Conservation (phyloP, 2,113 vertebrate species). For the Myocastor coypus region DNA sequence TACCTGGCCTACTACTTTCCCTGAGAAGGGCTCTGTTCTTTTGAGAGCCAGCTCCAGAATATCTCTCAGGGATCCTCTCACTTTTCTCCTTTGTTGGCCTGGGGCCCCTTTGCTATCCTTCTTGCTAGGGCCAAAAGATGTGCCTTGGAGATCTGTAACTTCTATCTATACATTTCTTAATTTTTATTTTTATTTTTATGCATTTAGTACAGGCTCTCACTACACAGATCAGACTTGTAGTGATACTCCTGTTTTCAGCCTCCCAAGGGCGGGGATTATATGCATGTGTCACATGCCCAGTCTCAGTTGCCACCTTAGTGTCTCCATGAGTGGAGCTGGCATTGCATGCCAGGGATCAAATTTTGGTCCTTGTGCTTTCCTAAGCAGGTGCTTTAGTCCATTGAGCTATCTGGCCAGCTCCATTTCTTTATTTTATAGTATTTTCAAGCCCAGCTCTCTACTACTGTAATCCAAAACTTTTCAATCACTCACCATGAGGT, state of each 20-base stretch:
- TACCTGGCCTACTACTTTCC: constrained; percentile 30
- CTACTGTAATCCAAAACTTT: background rate
- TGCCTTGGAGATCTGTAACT: background rate
- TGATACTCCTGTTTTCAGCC: too few species aligned
- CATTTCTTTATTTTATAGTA: constrained; percentile 19
- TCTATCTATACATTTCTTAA: background rate
- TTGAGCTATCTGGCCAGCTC: too few species aligned
- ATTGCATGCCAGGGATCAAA: too few species aligned
- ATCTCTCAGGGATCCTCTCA: background rate
- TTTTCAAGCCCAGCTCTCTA: background rate
- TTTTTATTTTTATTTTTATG: too few species aligned
- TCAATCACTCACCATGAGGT: background rate
- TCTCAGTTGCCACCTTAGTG: too few species aligned
- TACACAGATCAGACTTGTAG: too few species aligned
- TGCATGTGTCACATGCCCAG: too few species aligned
- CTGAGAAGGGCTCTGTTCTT: constrained; percentile 52
- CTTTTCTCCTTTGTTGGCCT: background rate
- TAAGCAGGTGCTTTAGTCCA: too few species aligned
- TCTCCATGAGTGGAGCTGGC: too few species aligned
- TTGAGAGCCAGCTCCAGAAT: background rate
- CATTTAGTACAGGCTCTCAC: too few species aligned
- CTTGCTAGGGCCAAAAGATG: background rate
- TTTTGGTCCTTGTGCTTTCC: too few species aligned
- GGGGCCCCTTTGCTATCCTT: background rate
- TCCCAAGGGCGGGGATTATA: too few species aligned